These are phyloP conservation scores for Scaptodrosophila lebanonensis DNA, from an alignment of 1,140 invertebrate genomes.

Conservation along the genomic window DNA sequence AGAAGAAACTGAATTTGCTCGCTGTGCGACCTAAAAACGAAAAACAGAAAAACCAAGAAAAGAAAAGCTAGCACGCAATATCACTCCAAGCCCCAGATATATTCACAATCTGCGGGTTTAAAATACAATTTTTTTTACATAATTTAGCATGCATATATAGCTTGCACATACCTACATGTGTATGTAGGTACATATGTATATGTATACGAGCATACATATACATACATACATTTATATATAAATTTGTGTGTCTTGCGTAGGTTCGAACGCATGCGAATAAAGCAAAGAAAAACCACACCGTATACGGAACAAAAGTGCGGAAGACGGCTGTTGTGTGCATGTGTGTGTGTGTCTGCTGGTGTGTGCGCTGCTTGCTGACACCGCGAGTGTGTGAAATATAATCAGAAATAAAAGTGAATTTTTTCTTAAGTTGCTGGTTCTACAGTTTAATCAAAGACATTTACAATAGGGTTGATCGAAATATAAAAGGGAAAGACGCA, in stretches of 20 bases:
- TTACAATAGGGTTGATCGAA: too few species aligned
- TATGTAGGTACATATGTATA: not conserved
- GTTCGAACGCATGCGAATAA: not conserved
- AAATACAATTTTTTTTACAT: constrained; percentile 36
- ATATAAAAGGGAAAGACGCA: too few species aligned
- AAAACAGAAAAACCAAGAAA: constrained; percentile 31
- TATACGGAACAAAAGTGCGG: constrained; percentile 24
- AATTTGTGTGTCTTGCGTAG: too few species aligned
- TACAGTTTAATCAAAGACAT: too few species aligned
- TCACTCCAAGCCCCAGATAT: too few species aligned
- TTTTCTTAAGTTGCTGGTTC: not conserved
- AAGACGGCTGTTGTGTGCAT: constrained; percentile 12
- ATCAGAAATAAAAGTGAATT: constrained; percentile 59
- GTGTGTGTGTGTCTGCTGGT: constrained; percentile 34
- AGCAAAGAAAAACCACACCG: constrained; percentile 1
- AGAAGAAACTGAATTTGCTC: too few species aligned
- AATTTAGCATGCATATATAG: constrained; percentile 12
- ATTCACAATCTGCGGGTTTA: constrained; percentile 19
- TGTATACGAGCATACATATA: constrained; percentile 9
- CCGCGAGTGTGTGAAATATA: constrained; percentile 67
- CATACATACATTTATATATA: constrained; percentile 3
- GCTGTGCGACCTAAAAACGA: constrained; percentile 36
- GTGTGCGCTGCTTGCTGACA: constrained; percentile 70
- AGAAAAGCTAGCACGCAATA: too few species aligned
- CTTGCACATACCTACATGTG: not conserved